Conservation (phyloP, 1,140 invertebrate genomes). For the Lanistes nyassanus region DNA sequence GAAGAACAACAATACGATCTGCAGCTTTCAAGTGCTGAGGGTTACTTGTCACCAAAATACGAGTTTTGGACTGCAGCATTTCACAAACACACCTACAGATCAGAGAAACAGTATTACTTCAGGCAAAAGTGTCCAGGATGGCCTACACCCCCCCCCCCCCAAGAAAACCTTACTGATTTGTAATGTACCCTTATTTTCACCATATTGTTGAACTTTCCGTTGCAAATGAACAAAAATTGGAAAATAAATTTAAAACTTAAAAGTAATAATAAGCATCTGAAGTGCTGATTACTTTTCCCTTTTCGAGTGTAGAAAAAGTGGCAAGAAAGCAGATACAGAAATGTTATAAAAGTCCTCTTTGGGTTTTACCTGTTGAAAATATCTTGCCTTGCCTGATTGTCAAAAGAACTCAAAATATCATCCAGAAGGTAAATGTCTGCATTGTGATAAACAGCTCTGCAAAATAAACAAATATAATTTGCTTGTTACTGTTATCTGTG, state of each 20-base stretch:
- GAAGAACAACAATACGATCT: constrained; percentile 79
- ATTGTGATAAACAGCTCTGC: constrained; percentile 64
- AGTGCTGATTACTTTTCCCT: too few species aligned
- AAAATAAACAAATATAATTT: constrained; percentile 21
- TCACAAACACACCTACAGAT: constrained; percentile 67
- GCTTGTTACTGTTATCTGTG: neutral
- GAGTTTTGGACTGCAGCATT: constrained; percentile 77
- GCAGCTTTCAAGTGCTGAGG: constrained; percentile 82
- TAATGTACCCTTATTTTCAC: too few species aligned
- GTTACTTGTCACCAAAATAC: constrained; percentile 85
- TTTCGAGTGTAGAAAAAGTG: too few species aligned
- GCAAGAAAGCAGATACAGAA: too few species aligned
- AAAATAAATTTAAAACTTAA: too few species aligned
- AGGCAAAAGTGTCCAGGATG: too few species aligned
- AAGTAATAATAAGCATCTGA: too few species aligned
- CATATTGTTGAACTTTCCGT: too few species aligned
- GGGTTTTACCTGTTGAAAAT: constrained; percentile 3
- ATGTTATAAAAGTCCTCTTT: neutral
- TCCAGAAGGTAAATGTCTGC: constrained; percentile 87
- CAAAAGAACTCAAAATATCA: constrained; percentile 88
- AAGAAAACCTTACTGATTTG: too few species aligned
- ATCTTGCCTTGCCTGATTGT: constrained; percentile 59
- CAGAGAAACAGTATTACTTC: neutral
- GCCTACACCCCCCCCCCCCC: too few species aligned
- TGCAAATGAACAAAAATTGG: too few species aligned